Evolutionary conservation across 2,113 vertebrate genomes (phyloP).

Genomic region (Ciconia boyciana): DNA sequence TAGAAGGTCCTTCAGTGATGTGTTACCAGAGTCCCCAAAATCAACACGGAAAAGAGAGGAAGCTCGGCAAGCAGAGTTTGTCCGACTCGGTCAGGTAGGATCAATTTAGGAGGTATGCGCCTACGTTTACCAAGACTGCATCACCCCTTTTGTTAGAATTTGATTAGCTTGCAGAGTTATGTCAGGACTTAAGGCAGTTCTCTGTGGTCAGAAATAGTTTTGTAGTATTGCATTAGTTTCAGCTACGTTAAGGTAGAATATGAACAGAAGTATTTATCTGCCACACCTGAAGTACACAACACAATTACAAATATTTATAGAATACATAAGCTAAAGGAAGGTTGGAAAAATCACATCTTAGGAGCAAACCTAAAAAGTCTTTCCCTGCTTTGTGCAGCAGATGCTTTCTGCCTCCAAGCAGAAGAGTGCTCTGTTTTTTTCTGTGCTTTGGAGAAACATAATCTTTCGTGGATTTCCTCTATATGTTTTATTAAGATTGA

Average conservation of each 20-base stretch:
- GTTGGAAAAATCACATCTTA: background rate
- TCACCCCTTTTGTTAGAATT: background rate
- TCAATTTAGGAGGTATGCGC: background rate
- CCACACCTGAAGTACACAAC: background rate
- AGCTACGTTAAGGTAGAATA: background rate
- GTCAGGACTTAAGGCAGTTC: background rate
- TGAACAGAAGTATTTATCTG: background rate
- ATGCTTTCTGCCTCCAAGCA: background rate
- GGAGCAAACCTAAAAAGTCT: background rate
- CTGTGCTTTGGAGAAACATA: background rate
- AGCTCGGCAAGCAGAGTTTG: slow-evolving; percentile 96
- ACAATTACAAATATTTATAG: background rate
- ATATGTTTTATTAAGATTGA: background rate
- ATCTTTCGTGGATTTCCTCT: background rate
- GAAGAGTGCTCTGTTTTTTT: background rate
- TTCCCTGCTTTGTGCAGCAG: background rate
- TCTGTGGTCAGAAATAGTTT: background rate
- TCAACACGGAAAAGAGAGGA: slow-evolving; percentile 96
- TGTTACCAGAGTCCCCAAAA: slow-evolving; percentile 95
- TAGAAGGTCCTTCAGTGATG: slow-evolving; percentile 94
- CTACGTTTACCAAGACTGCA: background rate
- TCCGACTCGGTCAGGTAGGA: slow-evolving; percentile 92
- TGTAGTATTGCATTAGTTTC: background rate
- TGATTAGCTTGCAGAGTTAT: background rate
- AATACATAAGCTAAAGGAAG: background rate